Percentiles rank a stretch among this genome's conserved stretches.
Evolutionary conservation across 2,113 vertebrate species (phyloP).

Genomic region (Phrynosoma platyrhinos): DNA sequence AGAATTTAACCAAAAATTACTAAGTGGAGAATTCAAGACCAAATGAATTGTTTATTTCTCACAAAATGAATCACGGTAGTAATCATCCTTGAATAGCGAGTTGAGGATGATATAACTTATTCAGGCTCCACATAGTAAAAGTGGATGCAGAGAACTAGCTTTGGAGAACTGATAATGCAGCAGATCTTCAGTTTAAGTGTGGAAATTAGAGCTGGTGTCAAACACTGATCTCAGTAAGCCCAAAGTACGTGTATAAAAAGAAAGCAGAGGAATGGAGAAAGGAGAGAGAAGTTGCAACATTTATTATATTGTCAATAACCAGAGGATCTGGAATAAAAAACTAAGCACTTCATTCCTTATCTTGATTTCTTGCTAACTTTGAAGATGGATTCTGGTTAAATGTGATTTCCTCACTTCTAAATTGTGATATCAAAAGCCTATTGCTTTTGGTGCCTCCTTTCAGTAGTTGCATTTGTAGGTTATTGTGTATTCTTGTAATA

Average conservation of each 20-base stretch:
- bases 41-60: neutral
- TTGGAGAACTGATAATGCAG: neutral
- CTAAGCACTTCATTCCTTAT: no score
- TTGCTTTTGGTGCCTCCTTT: no score
- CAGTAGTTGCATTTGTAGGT: neutral
- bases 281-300: neutral
- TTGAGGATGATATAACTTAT: neutral
- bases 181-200: neutral
- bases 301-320: neutral
- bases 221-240: neutral
- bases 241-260: neutral
- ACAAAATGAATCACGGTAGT: no score
- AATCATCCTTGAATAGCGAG: neutral
- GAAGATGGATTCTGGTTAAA: neutral
- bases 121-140: neutral
- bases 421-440: no score
- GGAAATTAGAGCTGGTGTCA: neutral
- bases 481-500: neutral
- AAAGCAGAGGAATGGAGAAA: neutral
- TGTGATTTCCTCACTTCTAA: no score
- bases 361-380: neutral
- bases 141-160: neutral
- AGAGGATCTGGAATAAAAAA: neutral
- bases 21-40: neutral
- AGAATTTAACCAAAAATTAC: neutral